Evolutionary conservation across 1,140 invertebrate species (phyloP), one percentile per base, ranked within the genome.

Genomic region (Chionoecetes opilio): DNA sequence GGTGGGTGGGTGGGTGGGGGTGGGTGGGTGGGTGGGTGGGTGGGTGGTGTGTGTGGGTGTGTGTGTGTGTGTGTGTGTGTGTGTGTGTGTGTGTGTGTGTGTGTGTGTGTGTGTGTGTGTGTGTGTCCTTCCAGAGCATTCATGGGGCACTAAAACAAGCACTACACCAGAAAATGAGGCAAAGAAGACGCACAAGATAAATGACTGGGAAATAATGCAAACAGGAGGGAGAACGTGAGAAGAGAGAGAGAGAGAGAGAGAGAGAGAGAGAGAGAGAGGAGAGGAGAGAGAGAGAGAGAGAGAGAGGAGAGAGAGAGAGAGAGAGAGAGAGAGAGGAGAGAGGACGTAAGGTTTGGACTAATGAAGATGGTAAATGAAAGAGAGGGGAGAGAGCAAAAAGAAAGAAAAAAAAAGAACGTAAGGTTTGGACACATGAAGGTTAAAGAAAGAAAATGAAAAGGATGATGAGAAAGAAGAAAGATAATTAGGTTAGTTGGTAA

Each of bases 11-110:
- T 75, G 63, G 21, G 63, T 75, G 63, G 26, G 63, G 26, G 63
- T 75, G 63, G 26, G 63, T 75, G 63, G 26, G 63, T 75, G 63
- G 26, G 63, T 75, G 63, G 26, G 63, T 63, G 53, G 8, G 53
- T 63, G 17, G 8, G 53, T 63, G 53, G n/a, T 75, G 63, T 75
- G 63, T 75, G 63, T 75, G 63, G 26, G 63, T 75, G 63, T 75
- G 63, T 75, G 63, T 75, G 63, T 75, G 63, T 75, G 63, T 63
- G 53, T 63, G 53, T 63, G 17, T 63, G 53, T 63, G 53, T 63
- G 53, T 63, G 53, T 63, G 53, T 63, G 53, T 63, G 53, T 63
- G 53, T 63, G 53, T 21, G 53, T 63, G 53, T 63, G 53, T 63
- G 53, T 63, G 53, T 63, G 53, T 63, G 53, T 9, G 21, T 63